phyloP scores from a whole-genome alignment of 2,888 invertebrate species.

The Microdon myrmicae region DNA sequence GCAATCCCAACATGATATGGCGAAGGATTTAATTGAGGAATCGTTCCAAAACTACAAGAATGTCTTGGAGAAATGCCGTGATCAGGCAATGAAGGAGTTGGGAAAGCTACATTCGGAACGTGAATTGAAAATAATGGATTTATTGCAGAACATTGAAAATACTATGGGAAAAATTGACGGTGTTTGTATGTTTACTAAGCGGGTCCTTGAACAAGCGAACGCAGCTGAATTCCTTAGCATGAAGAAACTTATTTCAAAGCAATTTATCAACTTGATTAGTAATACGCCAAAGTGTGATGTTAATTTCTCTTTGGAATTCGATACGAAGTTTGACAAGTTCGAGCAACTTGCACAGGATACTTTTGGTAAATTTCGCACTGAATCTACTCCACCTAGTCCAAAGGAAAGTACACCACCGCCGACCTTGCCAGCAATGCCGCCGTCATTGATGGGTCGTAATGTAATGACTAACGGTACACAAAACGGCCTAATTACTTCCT shows the following conservation, averaged over 20 bases:
- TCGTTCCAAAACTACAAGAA: slow-evolving; percentile 83
- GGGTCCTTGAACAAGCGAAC: slow-evolving; percentile 85
- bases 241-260: slow-evolving; percentile 81
- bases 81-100: slow-evolving; percentile 78
- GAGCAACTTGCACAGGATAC: slow-evolving; percentile 77
- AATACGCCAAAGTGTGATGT: slow-evolving; percentile 85
- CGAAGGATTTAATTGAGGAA: slow-evolving; percentile 83
- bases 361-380: slow-evolving; percentile 80
- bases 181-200: slow-evolving; percentile 85
- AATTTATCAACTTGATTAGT: slow-evolving; percentile 81
- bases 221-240: slow-evolving; percentile 85
- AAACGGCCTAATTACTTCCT: slow-evolving; percentile 60
- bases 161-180: slow-evolving; percentile 86
- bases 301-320: slow-evolving; percentile 82
- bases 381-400: slow-evolving; percentile 67
- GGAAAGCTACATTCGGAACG: slow-evolving; percentile 83
- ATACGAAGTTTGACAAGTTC: slow-evolving; percentile 82
- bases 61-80: slow-evolving; percentile 82
- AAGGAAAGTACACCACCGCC: slow-evolving; percentile 69
- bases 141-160: slow-evolving; percentile 84
- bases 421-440: slow-evolving; percentile 69
- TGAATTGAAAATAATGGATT: slow-evolving; percentile 90
- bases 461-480: slow-evolving; percentile 59
- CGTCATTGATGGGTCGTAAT: slow-evolving; percentile 56
- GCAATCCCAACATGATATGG: slow-evolving; percentile 87